A percentile compares a stretch with the other conserved stretches of the same genome.
Evolutionary conservation across 2,797 vertebrate genomes (phyloP).

Genomic region (Champsocephalus gunnari): DNA sequence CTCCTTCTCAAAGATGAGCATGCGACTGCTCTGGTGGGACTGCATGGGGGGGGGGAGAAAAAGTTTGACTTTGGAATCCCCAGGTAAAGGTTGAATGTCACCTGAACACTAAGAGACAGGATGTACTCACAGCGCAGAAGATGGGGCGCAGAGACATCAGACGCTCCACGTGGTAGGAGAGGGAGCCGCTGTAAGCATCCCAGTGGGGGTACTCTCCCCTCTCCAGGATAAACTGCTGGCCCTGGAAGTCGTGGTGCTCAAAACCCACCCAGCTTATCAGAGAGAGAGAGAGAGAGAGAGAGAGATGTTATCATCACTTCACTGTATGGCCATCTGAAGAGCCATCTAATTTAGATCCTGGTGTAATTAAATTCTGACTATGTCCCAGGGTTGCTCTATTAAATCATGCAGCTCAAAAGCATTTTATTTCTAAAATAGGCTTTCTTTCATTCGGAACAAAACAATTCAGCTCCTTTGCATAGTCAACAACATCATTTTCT

Average conservation of each 20-base stretch:
- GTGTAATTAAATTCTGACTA: too few species aligned
- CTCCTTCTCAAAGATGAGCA: conserved; percentile 84
- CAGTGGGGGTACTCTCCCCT: conserved; percentile 89
- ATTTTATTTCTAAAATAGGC: background rate
- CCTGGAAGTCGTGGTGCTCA: conserved; percentile 89
- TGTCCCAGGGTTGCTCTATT: background rate
- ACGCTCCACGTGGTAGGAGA: conserved; percentile 85
- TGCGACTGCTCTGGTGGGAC: conserved; percentile 84
- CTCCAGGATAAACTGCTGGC: conserved; percentile 89
- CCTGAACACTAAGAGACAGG: background rate
- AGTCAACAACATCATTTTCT: background rate
- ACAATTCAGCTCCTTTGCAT: background rate
- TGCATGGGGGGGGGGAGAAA: conserved; percentile 26
- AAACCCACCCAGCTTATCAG: conserved; percentile 86
- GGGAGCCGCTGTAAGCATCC: conserved; percentile 87
- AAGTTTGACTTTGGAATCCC: background rate
- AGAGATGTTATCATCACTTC: background rate
- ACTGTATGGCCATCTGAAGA: background rate
- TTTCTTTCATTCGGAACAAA: background rate
- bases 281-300: conserved; percentile 13
- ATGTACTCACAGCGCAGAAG: conserved; percentile 85
- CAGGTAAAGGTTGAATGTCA: fast-evolving
- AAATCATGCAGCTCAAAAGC: background rate
- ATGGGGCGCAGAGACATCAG: conserved; percentile 86
- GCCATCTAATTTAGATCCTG: background rate